Percentiles rank a stretch among this genome's conserved stretches.
These are phyloP conservation scores for Chrysemys picta DNA, from an alignment of 2,113 vertebrate genomes.

Conservation along the genomic window DNA sequence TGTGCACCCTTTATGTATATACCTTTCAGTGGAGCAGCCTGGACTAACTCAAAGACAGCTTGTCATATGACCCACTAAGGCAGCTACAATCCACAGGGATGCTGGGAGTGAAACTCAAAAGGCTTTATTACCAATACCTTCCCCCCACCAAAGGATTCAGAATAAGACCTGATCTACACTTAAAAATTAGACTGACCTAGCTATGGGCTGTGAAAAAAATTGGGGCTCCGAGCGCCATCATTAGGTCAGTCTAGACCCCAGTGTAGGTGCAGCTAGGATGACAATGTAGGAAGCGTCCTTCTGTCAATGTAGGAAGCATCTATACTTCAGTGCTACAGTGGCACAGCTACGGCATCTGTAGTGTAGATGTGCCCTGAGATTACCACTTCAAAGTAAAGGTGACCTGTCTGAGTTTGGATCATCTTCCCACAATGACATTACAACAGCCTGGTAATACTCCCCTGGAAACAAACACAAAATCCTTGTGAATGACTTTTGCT, in stretches of 20 bases:
- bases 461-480: neutral
- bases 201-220: neutral
- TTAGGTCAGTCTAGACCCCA: neutral
- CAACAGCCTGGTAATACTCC: neutral
- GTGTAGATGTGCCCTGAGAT: neutral
- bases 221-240: neutral
- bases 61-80: accelerated
- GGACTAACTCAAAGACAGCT: neutral
- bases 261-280: neutral
- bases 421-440: accelerated
- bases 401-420: neutral
- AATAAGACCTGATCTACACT: neutral
- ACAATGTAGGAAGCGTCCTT: no score
- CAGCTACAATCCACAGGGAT: accelerated
- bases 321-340: neutral
- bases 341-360: neutral
- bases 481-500: neutral
- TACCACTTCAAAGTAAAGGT: neutral
- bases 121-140: accelerated
- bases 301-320: no score
- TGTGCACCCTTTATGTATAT: neutral
- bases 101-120: neutral
- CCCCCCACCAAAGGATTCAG: neutral
- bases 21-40: accelerated
- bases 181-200: neutral